These are phyloP conservation scores for Melinaea marsaeus DNA, from an alignment of 2,888 invertebrate genomes.

Conservation along the genomic window DNA sequence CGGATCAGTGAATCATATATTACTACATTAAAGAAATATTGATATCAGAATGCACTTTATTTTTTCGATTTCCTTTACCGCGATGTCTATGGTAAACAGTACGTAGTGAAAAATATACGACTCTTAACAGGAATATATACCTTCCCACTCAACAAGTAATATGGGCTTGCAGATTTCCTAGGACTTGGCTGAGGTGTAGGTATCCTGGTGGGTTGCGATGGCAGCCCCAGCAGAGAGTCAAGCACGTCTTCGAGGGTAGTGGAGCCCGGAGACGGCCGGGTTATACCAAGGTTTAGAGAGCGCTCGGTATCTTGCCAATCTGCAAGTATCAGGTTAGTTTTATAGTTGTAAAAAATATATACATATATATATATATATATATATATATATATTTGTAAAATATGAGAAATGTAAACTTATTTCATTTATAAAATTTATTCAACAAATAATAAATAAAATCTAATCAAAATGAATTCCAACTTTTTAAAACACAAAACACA, in stretches of 20 bases:
- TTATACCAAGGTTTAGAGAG: slow-evolving; percentile 73
- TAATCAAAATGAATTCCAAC: not conserved
- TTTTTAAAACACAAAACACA: slow-evolving; percentile 23
- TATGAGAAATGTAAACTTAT: slow-evolving; percentile 11
- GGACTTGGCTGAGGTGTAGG: slow-evolving; percentile 82
- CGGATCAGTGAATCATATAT: too few species aligned
- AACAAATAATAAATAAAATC: too few species aligned
- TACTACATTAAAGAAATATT: too few species aligned
- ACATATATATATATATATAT: not conserved
- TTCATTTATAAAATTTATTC: not conserved
- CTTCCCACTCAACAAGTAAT: slow-evolving; percentile 72
- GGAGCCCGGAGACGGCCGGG: slow-evolving; percentile 85
- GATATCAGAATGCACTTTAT: too few species aligned
- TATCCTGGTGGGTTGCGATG: slow-evolving; percentile 83
- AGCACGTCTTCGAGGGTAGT: slow-evolving; percentile 96
- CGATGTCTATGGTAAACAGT: too few species aligned
- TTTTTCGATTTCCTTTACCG: too few species aligned
- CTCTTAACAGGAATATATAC: slow-evolving; percentile 39
- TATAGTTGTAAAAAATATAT: slow-evolving; percentile 12
- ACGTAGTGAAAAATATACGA: too few species aligned
- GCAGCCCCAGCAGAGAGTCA: slow-evolving; percentile 93
- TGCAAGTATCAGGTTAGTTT: slow-evolving; percentile 42
- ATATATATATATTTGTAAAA: slow-evolving; percentile 16
- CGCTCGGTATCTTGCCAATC: slow-evolving; percentile 74
- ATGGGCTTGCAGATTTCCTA: slow-evolving; percentile 68